Conservation (phyloP, 2,113 vertebrate species). For the Percina caprodes region DNA sequence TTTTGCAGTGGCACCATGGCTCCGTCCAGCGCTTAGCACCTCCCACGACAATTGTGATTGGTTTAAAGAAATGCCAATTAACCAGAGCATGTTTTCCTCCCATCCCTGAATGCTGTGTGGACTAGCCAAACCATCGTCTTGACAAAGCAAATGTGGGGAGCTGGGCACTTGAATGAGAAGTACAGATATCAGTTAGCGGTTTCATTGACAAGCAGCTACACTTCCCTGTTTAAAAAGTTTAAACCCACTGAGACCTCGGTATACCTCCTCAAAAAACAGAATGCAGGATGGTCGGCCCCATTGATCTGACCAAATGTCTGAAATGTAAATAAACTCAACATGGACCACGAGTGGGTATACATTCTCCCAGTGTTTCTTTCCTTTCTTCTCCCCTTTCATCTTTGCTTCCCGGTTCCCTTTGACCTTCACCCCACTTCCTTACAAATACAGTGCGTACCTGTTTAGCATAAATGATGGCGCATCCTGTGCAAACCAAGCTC, state of each 20-base stretch:
- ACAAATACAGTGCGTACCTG: neutral
- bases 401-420: slow-evolving; percentile 17
- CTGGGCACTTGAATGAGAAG: neutral
- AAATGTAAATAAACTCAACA: slow-evolving; percentile 44
- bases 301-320: slow-evolving; percentile 29
- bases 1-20: too few species aligned
- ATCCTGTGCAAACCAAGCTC: slow-evolving; percentile 3
- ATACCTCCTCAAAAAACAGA: slow-evolving; percentile 13
- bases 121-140: too few species aligned
- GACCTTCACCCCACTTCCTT: neutral
- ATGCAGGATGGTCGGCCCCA: neutral
- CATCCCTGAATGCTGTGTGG: too few species aligned
- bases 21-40: too few species aligned
- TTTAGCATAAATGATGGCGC: slow-evolving; percentile 4
- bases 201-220: slow-evolving; percentile 8
- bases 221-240: slow-evolving; percentile 5
- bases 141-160: neutral
- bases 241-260: slow-evolving; percentile 6
- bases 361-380: slow-evolving; percentile 5
- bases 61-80: too few species aligned
- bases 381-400: slow-evolving; percentile 32
- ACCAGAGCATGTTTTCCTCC: too few species aligned
- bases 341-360: slow-evolving; percentile 6
- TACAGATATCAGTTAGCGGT: neutral
- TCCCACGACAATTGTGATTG: too few species aligned